A percentile compares a stretch with the other conserved stretches of the same genome.
These are phyloP conservation scores for Drosophila infuscata DNA, from an alignment of 2,888 invertebrate species.

Conservation along the genomic window DNA sequence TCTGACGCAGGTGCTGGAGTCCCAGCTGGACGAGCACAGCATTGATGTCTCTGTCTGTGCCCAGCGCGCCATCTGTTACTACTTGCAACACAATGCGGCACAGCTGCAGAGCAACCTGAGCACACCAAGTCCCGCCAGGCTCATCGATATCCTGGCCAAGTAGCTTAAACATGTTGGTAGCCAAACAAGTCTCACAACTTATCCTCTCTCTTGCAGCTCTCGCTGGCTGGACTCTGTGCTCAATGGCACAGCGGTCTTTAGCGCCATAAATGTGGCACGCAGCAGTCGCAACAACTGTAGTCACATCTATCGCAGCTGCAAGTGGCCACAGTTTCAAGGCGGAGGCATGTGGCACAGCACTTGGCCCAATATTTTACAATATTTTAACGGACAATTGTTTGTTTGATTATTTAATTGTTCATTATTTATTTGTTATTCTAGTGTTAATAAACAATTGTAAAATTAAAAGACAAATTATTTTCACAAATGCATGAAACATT, in stretches of 20 bases:
- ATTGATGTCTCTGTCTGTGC: constrained; percentile 88
- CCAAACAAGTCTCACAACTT: neutral
- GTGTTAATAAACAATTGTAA: neutral
- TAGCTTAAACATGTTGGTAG: constrained; percentile 60
- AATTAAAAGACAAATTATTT: neutral
- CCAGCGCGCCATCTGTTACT: constrained; percentile 87
- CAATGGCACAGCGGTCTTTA: constrained; percentile 86
- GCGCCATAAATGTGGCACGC: constrained; percentile 86
- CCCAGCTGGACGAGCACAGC: constrained; percentile 86
- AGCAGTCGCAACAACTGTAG: constrained; percentile 82
- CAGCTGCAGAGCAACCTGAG: constrained; percentile 14
- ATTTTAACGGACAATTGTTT: constrained; percentile 35
- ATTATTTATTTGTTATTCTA: constrained; percentile 34
- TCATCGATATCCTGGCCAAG: constrained; percentile 86
- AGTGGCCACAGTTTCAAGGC: constrained; percentile 67
- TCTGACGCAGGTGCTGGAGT: constrained; percentile 85
- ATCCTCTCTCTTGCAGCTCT: constrained; percentile 64
- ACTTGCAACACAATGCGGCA: constrained; percentile 84
- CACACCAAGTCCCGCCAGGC: constrained; percentile 84
- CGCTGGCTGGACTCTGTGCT: constrained; percentile 84
- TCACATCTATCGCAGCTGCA: constrained; percentile 85
- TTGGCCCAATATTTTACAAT: constrained; percentile 42
- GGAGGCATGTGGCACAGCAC: constrained; percentile 23
- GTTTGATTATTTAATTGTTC: constrained; percentile 11
- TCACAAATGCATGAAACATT: neutral